Conservation (phyloP, 53 echinoderm and acorn worm genomes). For the Mesocentrotus franciscanus region DNA sequence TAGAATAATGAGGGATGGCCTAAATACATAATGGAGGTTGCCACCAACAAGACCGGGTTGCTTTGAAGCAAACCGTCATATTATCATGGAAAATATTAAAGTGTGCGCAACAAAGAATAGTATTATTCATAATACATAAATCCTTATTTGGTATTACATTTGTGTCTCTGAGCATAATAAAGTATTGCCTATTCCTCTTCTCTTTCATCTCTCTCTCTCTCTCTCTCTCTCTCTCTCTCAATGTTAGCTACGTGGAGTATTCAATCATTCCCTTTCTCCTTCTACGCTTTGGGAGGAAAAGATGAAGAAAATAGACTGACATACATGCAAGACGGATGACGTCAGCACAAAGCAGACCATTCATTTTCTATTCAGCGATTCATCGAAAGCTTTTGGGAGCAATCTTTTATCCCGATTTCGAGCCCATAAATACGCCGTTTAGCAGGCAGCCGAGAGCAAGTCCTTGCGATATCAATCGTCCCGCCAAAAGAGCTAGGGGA, state of each 20-base stretch:
- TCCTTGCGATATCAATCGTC: slow-evolving; percentile 1
- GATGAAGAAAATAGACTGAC: not conserved
- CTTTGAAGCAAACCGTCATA: too few relatives aligned
- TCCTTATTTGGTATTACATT: too few relatives aligned
- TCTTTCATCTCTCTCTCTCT: not conserved
- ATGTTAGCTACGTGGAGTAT: not conserved
- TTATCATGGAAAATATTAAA: too few relatives aligned
- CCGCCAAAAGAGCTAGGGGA: not conserved
- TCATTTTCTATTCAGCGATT: slow-evolving; percentile 3
- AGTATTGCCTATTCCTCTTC: not conserved
- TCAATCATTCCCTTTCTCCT: not conserved
- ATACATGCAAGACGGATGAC: not conserved
- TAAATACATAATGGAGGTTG: too few relatives aligned
- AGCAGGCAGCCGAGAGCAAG: not conserved
- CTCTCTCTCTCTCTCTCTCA: not conserved
- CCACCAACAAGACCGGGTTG: too few relatives aligned
- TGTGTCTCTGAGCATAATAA: too few relatives aligned
- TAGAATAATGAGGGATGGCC: too few relatives aligned
- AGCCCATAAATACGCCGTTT: slow-evolving; percentile 28
- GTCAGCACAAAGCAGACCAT: not conserved
- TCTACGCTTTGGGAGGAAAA: not conserved
- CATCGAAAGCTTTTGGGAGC: not conserved
- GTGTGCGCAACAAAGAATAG: too few relatives aligned
- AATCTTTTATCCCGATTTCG: slow-evolving; percentile 1
- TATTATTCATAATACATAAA: too few relatives aligned